Percentiles rank a stretch among this genome's conserved stretches.
Conservation (phyloP, 2,888 invertebrate genomes). For the Macrosiphum euphorbiae region DNA sequence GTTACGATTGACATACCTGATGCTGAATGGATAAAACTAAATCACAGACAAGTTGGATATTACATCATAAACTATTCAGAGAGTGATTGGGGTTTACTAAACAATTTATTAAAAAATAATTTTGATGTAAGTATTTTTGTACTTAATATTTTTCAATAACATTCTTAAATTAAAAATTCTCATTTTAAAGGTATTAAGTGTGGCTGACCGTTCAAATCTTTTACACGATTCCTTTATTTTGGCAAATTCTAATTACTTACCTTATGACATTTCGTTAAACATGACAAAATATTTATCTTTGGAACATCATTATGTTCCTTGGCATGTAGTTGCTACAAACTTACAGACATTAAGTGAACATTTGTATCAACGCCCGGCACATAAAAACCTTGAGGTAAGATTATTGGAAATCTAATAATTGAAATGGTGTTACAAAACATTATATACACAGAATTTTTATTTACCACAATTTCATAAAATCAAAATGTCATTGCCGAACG, state of each 20-base stretch:
- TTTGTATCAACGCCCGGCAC: slow-evolving; percentile 74
- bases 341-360: slow-evolving; percentile 72
- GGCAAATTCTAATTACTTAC: slow-evolving; percentile 79
- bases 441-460: not conserved
- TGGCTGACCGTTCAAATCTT: slow-evolving; percentile 81
- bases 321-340: slow-evolving; percentile 76
- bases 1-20: slow-evolving; percentile 74
- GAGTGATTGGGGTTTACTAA: slow-evolving; percentile 77
- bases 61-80: slow-evolving; percentile 87
- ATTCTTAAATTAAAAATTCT: slow-evolving; percentile 8
- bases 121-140: slow-evolving; percentile 70
- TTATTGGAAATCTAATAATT: not conserved
- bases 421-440: not conserved
- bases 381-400: slow-evolving; percentile 73
- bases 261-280: slow-evolving; percentile 79
- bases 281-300: slow-evolving; percentile 78
- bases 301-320: slow-evolving; percentile 83
- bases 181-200: slow-evolving; percentile 67
- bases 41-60: slow-evolving; percentile 87
- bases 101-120: slow-evolving; percentile 70
- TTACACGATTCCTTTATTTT: slow-evolving; percentile 87
- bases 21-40: slow-evolving; percentile 86
- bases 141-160: not conserved
- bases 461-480: not conserved
- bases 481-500: slow-evolving; percentile 69